Base-by-base conservation (phyloP, 2,113 vertebrate species). In the Mustela lutreola region DNA sequence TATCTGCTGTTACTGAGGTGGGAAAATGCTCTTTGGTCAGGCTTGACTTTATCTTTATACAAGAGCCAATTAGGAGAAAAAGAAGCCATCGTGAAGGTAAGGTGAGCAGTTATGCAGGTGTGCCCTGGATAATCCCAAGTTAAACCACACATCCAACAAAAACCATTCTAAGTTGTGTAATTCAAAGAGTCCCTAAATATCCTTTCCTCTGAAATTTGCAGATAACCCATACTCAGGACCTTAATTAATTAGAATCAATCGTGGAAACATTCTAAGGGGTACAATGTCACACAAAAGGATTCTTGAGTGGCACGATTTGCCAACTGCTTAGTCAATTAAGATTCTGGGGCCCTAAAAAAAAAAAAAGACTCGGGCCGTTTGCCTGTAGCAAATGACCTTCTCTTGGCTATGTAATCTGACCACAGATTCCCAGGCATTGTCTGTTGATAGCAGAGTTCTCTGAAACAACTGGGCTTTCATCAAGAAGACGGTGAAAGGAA, bases 171-270 rank as follows among this genome's bases (percentile, higher is more conserved):
- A 95, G 33, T 4, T 73, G 71, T 45, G 22, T 53, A 56, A 73
- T 50, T 28, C 63, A 75, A 8, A 71, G 62, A 28, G 16, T 39
- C 39, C n/a, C 22, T 50, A 50, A 78, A 60, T 62, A 11, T 48
- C 53, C 39, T 63, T 50, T 83, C 56, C 39, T 89, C 7, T 45
- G 71, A 95, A 85, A 76, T 42, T 83, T 4, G 28, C 36, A 91
- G 63, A 48, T 28, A 12, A 73, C 28, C 71, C 48, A 9, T 76
- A 48, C 6, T 58, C 15, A 8, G 18, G 22, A 45, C 62, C 4
- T 80, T 81, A 83, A 33, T 50, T 42, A 71, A 39, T 80, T 87
- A 56, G 39, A 93, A 89, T 84, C 95, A 84, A 62, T 91, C 70
- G 5, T 85, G 63, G 91, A 84, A 42, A 11, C 22, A 63, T 86